Base-by-base conservation (phyloP, 2,113 vertebrate genomes). In the Nesogale talazaci region DNA sequence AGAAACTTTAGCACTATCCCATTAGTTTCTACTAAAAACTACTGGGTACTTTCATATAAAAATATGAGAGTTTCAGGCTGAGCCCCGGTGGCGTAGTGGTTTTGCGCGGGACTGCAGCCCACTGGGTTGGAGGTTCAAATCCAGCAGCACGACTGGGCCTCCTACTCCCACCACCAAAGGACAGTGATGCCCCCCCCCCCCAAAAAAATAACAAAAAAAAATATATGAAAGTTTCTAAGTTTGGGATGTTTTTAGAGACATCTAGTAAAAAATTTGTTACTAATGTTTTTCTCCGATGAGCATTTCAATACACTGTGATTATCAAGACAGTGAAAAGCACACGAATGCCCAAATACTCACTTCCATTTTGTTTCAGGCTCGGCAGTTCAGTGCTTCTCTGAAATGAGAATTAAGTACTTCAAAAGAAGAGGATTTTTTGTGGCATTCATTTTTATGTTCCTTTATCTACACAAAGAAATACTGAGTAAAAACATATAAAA, bases 231-330 rank as follows among this genome's bases (percentile, higher is more conserved):
- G 23, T 25, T 3, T 65, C 63, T 65, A 10, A 83, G 61, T 75
- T 80, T 93, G n/a, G 42, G 16, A 57, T 79, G 19, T 19, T 78
- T 25, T 10, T 65, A 31, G 76, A 83, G 76, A 74, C 14, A 77
- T 16, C 42, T 69, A 4, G 61, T 57, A 83, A 77, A 75, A 40
- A 63, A 15, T 78, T 82, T 82, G 46, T 69, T 90, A 61, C 77
- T 89, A 89, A 92, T 89, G 76, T 86, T 94, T 92, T 95, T 65
- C 29, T 97, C 15, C 95, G 90, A 90, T 77, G 94, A 81, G 10
- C 57, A 34, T 84, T 63, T 46, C 69, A n/a, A n/a, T 85, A 6
- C 14, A 52, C 36, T 61, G 9, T 78, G 6, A 77, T 63, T 70
- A 83, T 83, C 57, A 70, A 88, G 89, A 38, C 27, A 29, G 3